Evolutionary conservation across 2,888 invertebrate genomes (phyloP).

Genomic region (Leptogaster cylindrica): DNA sequence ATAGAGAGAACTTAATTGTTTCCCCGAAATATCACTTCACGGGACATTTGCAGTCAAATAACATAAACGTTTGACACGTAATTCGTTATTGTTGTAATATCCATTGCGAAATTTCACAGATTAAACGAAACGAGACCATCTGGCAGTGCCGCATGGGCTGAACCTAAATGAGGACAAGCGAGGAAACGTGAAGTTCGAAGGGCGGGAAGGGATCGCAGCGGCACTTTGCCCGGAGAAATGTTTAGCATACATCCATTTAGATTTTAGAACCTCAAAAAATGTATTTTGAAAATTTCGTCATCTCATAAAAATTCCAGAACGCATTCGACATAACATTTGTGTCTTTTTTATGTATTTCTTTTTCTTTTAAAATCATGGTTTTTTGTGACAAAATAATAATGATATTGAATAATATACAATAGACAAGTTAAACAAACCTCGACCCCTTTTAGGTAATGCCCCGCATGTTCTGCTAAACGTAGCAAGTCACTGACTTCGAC

Average conservation of each 20-base stretch:
- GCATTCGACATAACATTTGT: no score
- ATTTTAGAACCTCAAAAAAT: no score
- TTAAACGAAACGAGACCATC: slow-evolving; percentile 1
- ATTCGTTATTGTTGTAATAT: not conserved
- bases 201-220: no score
- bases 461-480: not conserved
- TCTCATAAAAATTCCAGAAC: no score
- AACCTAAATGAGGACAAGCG: slow-evolving; percentile 29
- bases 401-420: no score
- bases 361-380: no score
- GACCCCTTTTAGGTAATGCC: not conserved
- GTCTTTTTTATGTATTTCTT: no score
- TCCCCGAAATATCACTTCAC: not conserved
- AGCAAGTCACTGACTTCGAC: slow-evolving; percentile 19
- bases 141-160: slow-evolving; percentile 6
- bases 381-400: no score
- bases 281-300: no score
- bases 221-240: no score
- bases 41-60: not conserved
- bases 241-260: no score
- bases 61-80: not conserved
- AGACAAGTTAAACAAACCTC: not conserved
- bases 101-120: not conserved
- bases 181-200: no score
- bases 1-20: not conserved